phyloP scores from a whole-genome alignment of 2,797 vertebrate species.

The Rhabdophis nuchalis region DNA sequence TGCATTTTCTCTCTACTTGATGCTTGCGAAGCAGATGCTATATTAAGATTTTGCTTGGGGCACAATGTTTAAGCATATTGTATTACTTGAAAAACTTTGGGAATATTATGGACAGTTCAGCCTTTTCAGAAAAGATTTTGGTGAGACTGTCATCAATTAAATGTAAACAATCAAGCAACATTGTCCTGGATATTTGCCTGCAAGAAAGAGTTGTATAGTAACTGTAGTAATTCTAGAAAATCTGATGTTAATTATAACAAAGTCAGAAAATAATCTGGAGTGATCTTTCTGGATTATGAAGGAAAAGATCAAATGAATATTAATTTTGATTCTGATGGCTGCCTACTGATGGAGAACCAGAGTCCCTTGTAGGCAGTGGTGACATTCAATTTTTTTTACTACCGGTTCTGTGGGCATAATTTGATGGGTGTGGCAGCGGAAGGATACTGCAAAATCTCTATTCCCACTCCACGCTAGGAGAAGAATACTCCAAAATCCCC shows the following conservation, averaged over 20 bases:
- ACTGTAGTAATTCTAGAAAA: not conserved
- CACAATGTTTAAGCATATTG: not conserved
- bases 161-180: not conserved
- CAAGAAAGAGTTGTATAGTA: not conserved
- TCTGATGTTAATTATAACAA: not conserved
- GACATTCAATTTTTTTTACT: too few relatives aligned
- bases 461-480: too few relatives aligned
- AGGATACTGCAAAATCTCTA: too few relatives aligned
- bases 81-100: not conserved
- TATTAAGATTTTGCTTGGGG: not conserved
- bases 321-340: not conserved
- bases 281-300: not conserved
- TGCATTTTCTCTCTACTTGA: conserved; percentile 23
- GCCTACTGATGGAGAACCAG: not conserved
- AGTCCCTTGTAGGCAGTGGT: not conserved
- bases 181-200: not conserved
- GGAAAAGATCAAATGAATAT: not conserved
- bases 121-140: not conserved
- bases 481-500: too few relatives aligned
- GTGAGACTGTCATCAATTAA: not conserved
- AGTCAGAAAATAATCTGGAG: too few relatives aligned
- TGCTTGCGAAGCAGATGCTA: conserved; percentile 24
- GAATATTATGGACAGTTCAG: not conserved
- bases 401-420: too few relatives aligned
- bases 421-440: too few relatives aligned